Percentiles rank a stretch among this genome's conserved stretches.
phyloP scores from a whole-genome alignment of 2,797 vertebrate species.

The Hipposideros larvatus region DNA sequence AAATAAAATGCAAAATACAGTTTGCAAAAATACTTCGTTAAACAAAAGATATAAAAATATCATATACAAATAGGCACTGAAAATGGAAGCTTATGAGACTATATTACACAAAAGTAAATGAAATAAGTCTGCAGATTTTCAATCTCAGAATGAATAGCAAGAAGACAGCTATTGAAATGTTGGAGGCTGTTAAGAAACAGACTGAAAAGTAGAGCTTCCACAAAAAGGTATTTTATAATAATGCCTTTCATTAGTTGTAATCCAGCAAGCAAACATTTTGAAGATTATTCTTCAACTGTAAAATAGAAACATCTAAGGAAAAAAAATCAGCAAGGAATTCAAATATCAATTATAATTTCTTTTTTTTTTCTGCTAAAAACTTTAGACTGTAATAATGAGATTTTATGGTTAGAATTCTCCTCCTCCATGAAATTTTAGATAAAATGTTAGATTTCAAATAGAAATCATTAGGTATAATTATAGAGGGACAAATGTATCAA shows the following conservation, averaged over 20 bases:
- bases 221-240: neutral
- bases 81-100: slow-evolving; percentile 72
- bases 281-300: neutral
- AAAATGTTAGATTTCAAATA: neutral
- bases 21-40: slow-evolving; percentile 82
- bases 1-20: slow-evolving; percentile 81
- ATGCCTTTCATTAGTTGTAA: neutral
- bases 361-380: slow-evolving; percentile 33
- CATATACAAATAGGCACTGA: slow-evolving; percentile 59
- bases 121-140: neutral
- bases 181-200: neutral
- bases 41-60: slow-evolving; percentile 63
- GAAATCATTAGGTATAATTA: neutral
- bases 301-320: neutral
- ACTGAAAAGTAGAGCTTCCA: neutral
- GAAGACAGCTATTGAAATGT: slow-evolving; percentile 37
- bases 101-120: slow-evolving; percentile 26
- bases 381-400: neutral
- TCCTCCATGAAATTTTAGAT: neutral
- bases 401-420: neutral
- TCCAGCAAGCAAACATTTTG: neutral
- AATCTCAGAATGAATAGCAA: neutral
- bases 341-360: neutral
- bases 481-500: neutral
- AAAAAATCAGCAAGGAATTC: neutral